Base-by-base conservation (phyloP, 2,797 vertebrate genomes). In the Pithecia hirsuta region DNA sequence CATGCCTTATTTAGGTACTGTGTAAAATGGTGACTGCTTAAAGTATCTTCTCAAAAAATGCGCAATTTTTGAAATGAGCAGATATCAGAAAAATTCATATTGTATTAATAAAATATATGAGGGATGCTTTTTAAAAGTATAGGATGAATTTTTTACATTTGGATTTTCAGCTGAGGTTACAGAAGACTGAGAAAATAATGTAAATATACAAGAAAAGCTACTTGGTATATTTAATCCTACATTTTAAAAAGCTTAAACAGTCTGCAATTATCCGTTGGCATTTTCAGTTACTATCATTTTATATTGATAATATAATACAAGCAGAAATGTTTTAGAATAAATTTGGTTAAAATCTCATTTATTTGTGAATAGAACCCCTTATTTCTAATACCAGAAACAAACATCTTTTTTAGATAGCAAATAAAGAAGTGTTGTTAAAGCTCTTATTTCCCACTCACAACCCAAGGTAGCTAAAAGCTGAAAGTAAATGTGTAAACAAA, bases 401-500 rank as follows among this genome's bases (percentile, higher is more conserved):
- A 70, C 30, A 8, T 88, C 44, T 91, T 96, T 90, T 50, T 81
- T 85, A 14, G 28, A 59, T 39, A 48, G 57, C 67, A 50, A 64
- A 95, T 36, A 91, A 20, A 46, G 14, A 19, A 91, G 33, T 90
- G 50, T 82, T 79, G 44, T 7, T 72, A 67, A 94, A 72, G 17
- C 24, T 94, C 11, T 28, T 86, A 30, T 72, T 61, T 55, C 14
- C n/a, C 9, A 84, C 64, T 96, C 22, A 88, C 11, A 93, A 28
- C 28, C 41, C 48, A 57, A 2, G n/a, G 14, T 64, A 80, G 80
- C 76, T 83, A 41, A 92, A 96, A 85, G 0, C 41, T 19, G 7
- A 88, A 87, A 92, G 33, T 89, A 96, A 82, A 72, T 72, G 72
- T 22, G 19, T 79, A 91, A 75, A 84, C 76, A 76, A 93, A 89